Evolutionary conservation across 2,113 vertebrate genomes (phyloP).

Genomic region (Buteo buteo): DNA sequence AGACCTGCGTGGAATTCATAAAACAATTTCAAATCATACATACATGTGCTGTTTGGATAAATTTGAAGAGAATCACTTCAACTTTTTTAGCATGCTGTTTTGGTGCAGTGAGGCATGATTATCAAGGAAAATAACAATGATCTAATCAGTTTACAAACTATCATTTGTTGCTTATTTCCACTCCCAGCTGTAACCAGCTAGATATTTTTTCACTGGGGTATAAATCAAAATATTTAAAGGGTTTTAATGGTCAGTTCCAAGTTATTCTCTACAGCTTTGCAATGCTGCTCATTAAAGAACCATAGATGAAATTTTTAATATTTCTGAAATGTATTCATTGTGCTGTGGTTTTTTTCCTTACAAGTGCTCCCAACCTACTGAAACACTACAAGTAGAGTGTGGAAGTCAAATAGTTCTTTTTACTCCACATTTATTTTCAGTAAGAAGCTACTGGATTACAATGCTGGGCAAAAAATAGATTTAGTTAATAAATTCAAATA

Average conservation of each 20-base stretch:
- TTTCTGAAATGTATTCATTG: not conserved
- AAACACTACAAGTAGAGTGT: not conserved
- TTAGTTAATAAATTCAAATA: not conserved
- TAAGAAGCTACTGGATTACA: not conserved
- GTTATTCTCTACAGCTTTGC: not conserved
- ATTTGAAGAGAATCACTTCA: not conserved
- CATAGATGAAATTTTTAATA: not conserved
- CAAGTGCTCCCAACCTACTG: not conserved
- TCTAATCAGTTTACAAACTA: not conserved
- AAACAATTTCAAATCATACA: not conserved
- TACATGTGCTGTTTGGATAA: not conserved
- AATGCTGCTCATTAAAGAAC: not conserved
- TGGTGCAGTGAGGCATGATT: not conserved
- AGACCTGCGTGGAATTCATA: not conserved
- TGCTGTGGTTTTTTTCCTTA: not conserved
- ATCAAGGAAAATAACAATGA: not conserved
- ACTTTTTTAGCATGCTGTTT: not conserved
- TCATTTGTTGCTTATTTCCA: not conserved
- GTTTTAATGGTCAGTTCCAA: not conserved
- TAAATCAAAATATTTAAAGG: not conserved
- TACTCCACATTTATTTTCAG: not conserved
- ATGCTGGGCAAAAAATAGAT: not conserved
- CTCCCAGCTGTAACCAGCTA: not conserved
- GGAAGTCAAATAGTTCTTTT: not conserved
- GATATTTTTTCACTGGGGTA: not conserved